phyloP scores from a whole-genome alignment of 2,797 vertebrate species.

The Neomorphus geoffroyi region DNA sequence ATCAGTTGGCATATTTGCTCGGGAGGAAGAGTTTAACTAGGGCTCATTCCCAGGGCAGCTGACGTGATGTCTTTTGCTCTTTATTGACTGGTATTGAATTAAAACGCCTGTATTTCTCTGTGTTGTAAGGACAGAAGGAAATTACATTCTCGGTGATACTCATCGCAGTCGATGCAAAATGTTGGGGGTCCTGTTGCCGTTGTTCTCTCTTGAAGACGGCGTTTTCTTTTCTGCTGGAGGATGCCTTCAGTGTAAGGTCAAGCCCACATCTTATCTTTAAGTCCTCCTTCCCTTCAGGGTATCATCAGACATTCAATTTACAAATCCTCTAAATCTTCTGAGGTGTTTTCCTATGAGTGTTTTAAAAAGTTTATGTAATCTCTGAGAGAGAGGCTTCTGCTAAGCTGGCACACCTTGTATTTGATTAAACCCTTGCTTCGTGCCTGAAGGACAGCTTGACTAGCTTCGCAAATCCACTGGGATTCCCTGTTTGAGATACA shows the following conservation, averaged over 20 bases:
- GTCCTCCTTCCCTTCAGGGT: conserved; percentile 46
- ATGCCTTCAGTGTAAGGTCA: not conserved
- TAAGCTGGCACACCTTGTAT: conserved; percentile 28
- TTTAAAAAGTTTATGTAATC: conserved; percentile 24
- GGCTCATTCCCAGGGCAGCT: not conserved
- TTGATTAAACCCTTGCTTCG: conserved; percentile 14
- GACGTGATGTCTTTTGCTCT: not conserved
- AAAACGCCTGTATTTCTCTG: not conserved
- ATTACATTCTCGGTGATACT: not conserved
- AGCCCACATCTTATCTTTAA: conserved; percentile 29
- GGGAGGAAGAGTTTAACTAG: not conserved
- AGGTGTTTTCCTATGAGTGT: conserved; percentile 1
- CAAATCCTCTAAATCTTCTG: conserved; percentile 62
- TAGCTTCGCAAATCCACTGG: not conserved
- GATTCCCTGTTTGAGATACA: not conserved
- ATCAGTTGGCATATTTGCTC: not conserved
- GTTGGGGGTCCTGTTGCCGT: not conserved
- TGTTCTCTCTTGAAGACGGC: not conserved
- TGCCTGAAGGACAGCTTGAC: conserved; percentile 30
- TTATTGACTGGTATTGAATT: not conserved
- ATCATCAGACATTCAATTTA: conserved; percentile 45
- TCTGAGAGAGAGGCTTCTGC: not conserved
- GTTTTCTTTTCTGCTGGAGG: not conserved
- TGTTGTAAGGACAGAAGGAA: not conserved
- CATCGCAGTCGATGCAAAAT: not conserved